Evolutionary conservation across 2,113 vertebrate genomes (phyloP).

Genomic region (Sander vitreus): DNA sequence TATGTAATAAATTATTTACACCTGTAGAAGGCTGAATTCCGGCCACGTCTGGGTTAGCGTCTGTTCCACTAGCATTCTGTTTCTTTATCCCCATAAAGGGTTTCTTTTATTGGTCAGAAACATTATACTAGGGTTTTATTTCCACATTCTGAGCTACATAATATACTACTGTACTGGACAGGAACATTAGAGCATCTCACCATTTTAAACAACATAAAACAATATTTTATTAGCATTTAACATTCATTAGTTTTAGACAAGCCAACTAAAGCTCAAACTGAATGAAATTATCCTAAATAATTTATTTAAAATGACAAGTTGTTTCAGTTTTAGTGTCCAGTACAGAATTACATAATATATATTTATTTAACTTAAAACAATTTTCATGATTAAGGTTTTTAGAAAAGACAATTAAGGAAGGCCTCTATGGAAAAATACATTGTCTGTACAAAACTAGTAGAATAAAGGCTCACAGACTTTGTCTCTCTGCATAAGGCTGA

Average conservation of each 20-base stretch:
- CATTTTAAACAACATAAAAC: not conserved
- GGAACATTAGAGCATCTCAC: not conserved
- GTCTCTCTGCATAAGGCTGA: not conserved
- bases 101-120: not conserved
- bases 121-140: not conserved
- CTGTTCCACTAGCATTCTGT: not conserved
- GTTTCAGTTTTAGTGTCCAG: not conserved
- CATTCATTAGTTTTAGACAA: not conserved
- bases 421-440: not conserved
- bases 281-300: not conserved
- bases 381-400: not conserved
- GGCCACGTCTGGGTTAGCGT: constrained; percentile 4
- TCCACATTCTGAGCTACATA: not conserved
- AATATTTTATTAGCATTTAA: not conserved
- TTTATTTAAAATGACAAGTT: not conserved
- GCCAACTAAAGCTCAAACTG: not conserved
- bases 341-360: not conserved
- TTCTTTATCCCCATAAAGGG: not conserved
- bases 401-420: not conserved
- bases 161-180: not conserved
- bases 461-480: not conserved
- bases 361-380: not conserved
- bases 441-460: not conserved
- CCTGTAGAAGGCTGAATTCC: not conserved
- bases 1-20: constrained; percentile 11